Conservation (phyloP, 2,888 invertebrate genomes). For the Tipula unca region DNA sequence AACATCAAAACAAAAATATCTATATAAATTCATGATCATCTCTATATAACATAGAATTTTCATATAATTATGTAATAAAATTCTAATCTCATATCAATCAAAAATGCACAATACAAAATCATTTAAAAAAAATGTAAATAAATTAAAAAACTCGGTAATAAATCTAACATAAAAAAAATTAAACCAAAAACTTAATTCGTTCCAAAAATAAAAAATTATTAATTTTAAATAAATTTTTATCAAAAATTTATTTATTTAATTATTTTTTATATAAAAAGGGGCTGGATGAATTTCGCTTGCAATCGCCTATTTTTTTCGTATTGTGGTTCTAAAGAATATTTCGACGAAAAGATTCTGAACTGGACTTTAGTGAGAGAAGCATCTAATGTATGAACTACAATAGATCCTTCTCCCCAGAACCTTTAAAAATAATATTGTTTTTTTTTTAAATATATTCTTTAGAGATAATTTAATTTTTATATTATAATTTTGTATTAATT, state of each 20-base stretch:
- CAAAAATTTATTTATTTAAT: not conserved
- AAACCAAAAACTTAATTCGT: conserved; percentile 14
- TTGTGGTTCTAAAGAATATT: conserved; percentile 15
- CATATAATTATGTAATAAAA: not conserved
- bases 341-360: conserved; percentile 17
- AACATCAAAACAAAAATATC: not conserved
- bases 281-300: conserved; percentile 15
- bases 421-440: conserved; percentile 25
- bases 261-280: conserved; percentile 8
- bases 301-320: conserved; percentile 16
- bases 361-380: conserved; percentile 16
- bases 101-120: conserved; percentile 8
- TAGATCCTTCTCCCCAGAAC: conserved; percentile 44
- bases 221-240: not conserved
- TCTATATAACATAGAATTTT: not conserved
- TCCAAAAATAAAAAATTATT: conserved; percentile 1
- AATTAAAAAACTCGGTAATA: not conserved
- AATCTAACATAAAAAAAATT: conserved; percentile 14
- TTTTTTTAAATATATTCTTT: not conserved
- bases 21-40: not conserved
- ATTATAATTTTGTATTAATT: conserved; percentile 25
- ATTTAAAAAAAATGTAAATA: not conserved
- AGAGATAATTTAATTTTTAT: not conserved
- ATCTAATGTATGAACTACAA: not conserved
- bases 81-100: conserved; percentile 14